A percentile compares a stretch with the other conserved stretches of the same genome.
Conservation (phyloP, 2,797 vertebrate species). For the Toxotes lorentzi region DNA sequence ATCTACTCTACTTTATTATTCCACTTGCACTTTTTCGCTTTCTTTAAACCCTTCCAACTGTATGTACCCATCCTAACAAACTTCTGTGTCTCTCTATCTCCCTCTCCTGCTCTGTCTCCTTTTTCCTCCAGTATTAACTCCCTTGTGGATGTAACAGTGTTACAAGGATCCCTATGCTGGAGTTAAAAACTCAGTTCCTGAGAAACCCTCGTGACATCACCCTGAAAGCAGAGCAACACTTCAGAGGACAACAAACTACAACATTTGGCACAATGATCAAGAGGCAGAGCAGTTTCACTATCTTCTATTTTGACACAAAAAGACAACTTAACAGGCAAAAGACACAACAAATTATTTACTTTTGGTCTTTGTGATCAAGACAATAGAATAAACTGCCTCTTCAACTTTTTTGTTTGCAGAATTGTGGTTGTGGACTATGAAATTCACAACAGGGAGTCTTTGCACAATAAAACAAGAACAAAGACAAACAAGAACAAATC, state of each 20-base stretch:
- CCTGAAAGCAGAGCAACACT: conserved; percentile 35
- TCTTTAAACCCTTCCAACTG: conserved; percentile 16
- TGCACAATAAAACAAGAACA: conserved; percentile 1
- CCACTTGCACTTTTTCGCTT: conserved; percentile 40
- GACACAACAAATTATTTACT: conserved; percentile 11
- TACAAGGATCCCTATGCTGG: conserved; percentile 17
- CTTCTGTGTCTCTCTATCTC: conserved; percentile 12
- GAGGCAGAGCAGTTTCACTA: conserved; percentile 19
- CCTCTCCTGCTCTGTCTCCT: neutral
- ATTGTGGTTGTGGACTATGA: neutral
- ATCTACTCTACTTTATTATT: no score
- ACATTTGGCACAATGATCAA: conserved; percentile 22
- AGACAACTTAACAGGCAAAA: conserved; percentile 24
- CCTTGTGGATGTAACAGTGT: conserved; percentile 20
- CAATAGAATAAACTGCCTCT: neutral
- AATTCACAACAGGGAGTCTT: neutral
- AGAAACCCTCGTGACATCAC: conserved; percentile 44
- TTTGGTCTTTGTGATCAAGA: conserved; percentile 19
- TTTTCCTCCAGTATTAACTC: neutral
- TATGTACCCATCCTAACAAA: conserved; percentile 26
- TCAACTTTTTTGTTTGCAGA: neutral
- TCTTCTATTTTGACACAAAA: conserved; percentile 5
- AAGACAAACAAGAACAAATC: conserved; percentile 12
- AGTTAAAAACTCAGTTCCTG: conserved; percentile 39
- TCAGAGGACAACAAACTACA: conserved; percentile 38